Conservation (phyloP, 1,140 invertebrate species). For the Cotesia typhae region DNA sequence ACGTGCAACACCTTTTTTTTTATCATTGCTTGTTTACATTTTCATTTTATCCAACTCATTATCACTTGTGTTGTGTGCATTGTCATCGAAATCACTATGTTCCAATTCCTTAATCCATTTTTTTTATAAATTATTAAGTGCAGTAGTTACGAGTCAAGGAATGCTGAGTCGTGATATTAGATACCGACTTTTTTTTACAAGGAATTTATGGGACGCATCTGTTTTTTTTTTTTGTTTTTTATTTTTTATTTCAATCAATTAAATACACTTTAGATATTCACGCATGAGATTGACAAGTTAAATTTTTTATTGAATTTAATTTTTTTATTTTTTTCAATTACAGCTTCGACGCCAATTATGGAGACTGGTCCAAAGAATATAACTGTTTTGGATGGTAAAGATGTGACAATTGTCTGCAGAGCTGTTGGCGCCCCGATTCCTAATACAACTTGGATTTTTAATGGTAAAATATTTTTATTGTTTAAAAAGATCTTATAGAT, state of each 20-base stretch:
- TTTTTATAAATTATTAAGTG: background rate
- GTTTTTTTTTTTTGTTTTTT: background rate
- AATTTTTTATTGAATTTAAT: constrained; percentile 32
- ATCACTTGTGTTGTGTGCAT: constrained; percentile 31
- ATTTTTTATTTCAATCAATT: constrained; percentile 17
- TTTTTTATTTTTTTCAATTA: constrained; percentile 40
- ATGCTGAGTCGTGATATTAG: constrained; percentile 13
- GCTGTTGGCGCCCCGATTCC: constrained; percentile 89
- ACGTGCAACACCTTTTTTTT: constrained; percentile 26
- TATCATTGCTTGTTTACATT: constrained; percentile 15
- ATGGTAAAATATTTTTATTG: constrained; percentile 69
- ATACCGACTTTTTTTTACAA: constrained; percentile 7
- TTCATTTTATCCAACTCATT: constrained; percentile 5
- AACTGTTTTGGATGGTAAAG: constrained; percentile 90
- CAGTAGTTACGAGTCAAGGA: constrained; percentile 14
- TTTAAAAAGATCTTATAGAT: too few species aligned
- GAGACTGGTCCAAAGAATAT: constrained; percentile 83
- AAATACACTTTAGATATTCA: constrained; percentile 34
- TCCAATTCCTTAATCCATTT: background rate
- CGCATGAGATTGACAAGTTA: constrained; percentile 16
- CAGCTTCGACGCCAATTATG: constrained; percentile 86
- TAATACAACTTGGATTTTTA: constrained; percentile 90
- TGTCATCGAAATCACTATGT: constrained; percentile 3
- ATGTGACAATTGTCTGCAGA: constrained; percentile 85
- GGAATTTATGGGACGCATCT: constrained; percentile 16